A percentile compares a stretch with the other conserved stretches of the same genome.
Evolutionary conservation across 92 coral and sea anemone species (phyloP).

Genomic region (Bergia sp.): DNA sequence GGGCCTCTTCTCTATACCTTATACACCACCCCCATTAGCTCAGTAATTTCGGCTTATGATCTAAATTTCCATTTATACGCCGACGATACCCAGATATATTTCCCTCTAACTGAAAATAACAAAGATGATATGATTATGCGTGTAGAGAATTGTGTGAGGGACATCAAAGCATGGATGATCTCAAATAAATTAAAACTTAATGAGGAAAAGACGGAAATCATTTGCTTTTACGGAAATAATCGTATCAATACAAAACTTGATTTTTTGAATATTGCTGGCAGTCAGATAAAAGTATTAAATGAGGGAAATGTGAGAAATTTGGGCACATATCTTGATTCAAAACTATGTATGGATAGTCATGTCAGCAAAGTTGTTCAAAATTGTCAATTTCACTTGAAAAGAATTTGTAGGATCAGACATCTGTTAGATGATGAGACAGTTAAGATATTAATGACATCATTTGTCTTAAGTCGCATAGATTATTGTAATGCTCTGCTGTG

Average conservation of each 20-base stretch:
- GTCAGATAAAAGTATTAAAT: background rate
- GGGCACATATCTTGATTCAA: background rate
- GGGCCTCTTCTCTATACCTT: conserved; percentile 1
- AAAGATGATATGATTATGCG: background rate
- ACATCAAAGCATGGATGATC: background rate
- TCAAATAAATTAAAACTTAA: too few species aligned
- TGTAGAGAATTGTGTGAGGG: conserved; percentile 3
- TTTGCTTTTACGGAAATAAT: background rate
- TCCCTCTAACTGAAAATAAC: background rate
- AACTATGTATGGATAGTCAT: background rate
- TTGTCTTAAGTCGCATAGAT: conserved; percentile 10
- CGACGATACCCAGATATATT: conserved; percentile 8
- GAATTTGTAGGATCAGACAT: conserved; percentile 8
- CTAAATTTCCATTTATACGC: conserved; percentile 3
- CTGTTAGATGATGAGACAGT: conserved; percentile 8
- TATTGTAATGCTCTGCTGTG: background rate
- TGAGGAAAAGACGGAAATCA: conserved; percentile 4
- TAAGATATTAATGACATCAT: conserved; percentile 6
- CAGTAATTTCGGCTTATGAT: conserved; percentile 10
- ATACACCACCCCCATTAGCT: conserved; percentile 9
- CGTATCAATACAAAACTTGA: background rate
- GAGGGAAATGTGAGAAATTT: background rate
- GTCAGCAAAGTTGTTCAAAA: background rate
- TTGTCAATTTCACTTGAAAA: background rate
- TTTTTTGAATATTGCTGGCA: conserved; percentile 3